Evolutionary conservation across 2,888 invertebrate species (phyloP), one percentile per base, ranked within the genome.

Genomic region (Papilio protenor): DNA sequence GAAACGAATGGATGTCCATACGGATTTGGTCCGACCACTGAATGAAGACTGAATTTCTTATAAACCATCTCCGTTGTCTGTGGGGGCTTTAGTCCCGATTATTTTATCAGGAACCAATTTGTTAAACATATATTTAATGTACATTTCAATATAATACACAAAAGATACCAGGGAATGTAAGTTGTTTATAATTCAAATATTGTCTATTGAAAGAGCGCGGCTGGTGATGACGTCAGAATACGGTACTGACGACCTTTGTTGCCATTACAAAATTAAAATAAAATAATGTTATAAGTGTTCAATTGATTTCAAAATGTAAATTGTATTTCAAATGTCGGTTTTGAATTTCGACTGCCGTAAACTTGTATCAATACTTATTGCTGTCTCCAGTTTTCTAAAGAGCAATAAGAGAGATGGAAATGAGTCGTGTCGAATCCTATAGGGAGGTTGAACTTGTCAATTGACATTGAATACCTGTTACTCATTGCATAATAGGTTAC

Each of bases 401-500:
- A 40, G 8, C 40, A 40, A 40, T 40, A 40, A 8, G 40, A 40
- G 40, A 40, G 8, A 40, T 40, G 40, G 5, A 33, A 33, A 33
- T 33, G 33, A 33, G 5, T 33, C 33, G 2, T 33, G 5, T 33
- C 33, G 33, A 33, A 33, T 21, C 6, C 16, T 0, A 59, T 16
- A 14, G 1, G 16, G 14, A 61, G 16, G 14, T 27, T 61, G 61
- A 61, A 61, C 27, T 61, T 61, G 27, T 16, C 27, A 27, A 74
- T 61, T 77, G 52, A 77, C 71, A 61, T 77, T 75, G 70, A 49
- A 73, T 70, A 11, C 61, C n/a, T 71, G 52, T 74, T 71, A 52
- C 71, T 71, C 59, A 77, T 70, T 75, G n/a, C 14, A 27, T 66
- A 40, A 66, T 10, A n/a, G 12, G 33, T 27, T 10, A 52, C 11